A percentile compares a stretch with the other conserved stretches of the same genome.
phyloP scores from a whole-genome alignment of 2,113 vertebrate species.

The Nasalis larvatus region DNA sequence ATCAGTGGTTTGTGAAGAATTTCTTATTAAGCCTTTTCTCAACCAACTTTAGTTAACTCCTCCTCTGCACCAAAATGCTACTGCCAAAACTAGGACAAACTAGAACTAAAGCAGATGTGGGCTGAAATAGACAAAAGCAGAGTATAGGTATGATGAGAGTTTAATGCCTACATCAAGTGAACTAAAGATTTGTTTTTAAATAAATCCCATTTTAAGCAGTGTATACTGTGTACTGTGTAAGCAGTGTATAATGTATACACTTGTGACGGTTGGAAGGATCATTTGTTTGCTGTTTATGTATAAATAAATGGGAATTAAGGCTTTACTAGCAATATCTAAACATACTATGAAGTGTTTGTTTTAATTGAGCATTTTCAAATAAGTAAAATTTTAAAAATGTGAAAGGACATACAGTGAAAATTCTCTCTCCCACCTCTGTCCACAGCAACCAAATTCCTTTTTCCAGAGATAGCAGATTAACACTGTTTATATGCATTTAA shows the following conservation, averaged over 20 bases:
- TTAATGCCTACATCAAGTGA: neutral
- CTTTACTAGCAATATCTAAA: neutral
- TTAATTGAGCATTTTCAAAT: constrained; percentile 4
- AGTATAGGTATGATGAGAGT: neutral
- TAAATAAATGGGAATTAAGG: neutral
- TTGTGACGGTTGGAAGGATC: neutral
- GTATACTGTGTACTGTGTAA: neutral
- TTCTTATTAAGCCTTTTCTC: neutral
- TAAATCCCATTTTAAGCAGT: neutral
- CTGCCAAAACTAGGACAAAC: neutral
- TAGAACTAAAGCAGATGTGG: neutral
- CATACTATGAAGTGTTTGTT: neutral
- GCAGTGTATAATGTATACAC: neutral
- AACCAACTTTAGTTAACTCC: neutral
- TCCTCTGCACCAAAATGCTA: neutral
- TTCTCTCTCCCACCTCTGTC: neutral
- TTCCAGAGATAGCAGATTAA: neutral
- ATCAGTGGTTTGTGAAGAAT: neutral
- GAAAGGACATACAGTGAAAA: neutral
- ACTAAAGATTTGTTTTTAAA: neutral
- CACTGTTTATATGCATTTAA: neutral
- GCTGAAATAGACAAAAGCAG: neutral
- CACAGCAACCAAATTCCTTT: neutral
- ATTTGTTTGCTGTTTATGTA: neutral
- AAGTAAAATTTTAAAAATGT: neutral